Evolutionary conservation across 2,888 invertebrate genomes (phyloP).

Genomic region (Urechis unicinctus): DNA sequence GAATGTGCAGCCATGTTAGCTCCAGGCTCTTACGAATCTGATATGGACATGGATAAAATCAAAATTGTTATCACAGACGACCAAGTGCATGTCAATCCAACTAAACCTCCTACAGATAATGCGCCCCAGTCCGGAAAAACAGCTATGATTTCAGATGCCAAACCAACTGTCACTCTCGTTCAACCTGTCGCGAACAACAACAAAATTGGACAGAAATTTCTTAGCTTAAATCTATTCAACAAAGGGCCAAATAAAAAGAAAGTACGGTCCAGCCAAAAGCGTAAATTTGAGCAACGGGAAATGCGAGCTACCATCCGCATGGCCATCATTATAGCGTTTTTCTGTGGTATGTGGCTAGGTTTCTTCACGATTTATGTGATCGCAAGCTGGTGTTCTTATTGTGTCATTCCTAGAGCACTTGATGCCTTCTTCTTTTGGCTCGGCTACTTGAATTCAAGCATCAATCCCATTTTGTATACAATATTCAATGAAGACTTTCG

Average conservation of each 20-base stretch:
- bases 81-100: too few relatives aligned
- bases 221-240: slow-evolving; percentile 5
- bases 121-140: neutral
- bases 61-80: neutral
- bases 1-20: neutral
- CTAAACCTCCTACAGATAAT: neutral
- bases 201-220: neutral
- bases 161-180: neutral
- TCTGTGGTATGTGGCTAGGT: slow-evolving; percentile 50
- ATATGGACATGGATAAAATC: neutral
- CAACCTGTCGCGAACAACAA: neutral
- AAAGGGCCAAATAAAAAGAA: slow-evolving; percentile 5
- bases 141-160: neutral
- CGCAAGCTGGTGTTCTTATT: slow-evolving; percentile 32
- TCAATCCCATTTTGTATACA: slow-evolving; percentile 49
- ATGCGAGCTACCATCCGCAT: slow-evolving; percentile 49
- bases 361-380: slow-evolving; percentile 49
- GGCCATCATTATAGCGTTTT: slow-evolving; percentile 49
- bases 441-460: slow-evolving; percentile 48
- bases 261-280: slow-evolving; percentile 5
- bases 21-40: neutral
- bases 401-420: slow-evolving; percentile 32
- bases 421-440: slow-evolving; percentile 48
- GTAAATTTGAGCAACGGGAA: slow-evolving; percentile 36
- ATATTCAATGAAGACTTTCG: slow-evolving; percentile 49